These are phyloP conservation scores for Halisarca cf. caerulea DNA, from an alignment of 37 sponge, comb jelly and placozoan genomes.

Conservation along the genomic window DNA sequence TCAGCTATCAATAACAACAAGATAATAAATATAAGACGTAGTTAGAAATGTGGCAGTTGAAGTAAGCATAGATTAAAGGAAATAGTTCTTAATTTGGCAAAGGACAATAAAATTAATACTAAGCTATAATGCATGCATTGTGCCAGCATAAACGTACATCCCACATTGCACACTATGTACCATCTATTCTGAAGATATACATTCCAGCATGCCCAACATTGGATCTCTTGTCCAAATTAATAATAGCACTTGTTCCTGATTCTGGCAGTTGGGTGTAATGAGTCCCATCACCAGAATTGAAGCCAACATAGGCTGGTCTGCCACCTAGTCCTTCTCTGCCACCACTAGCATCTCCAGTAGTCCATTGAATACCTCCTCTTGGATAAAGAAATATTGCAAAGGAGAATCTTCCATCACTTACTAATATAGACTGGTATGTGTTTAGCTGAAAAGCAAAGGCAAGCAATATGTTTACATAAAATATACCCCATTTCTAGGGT, in stretches of 20 bases:
- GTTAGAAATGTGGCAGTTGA: too few species aligned
- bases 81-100: too few species aligned
- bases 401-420: not conserved
- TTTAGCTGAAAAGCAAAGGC: not conserved
- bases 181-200: constrained; percentile 4
- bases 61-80: too few species aligned
- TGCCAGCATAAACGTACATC: too few species aligned
- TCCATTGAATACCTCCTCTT: constrained; percentile 26
- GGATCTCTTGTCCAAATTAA: not conserved
- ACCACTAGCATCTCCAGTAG: constrained; percentile 28
- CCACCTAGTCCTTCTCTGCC: too few species aligned
- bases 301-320: not conserved
- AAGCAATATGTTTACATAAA: too few species aligned
- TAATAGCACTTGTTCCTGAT: constrained; percentile 1
- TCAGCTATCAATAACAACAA: too few species aligned
- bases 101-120: too few species aligned
- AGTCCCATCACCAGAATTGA: constrained; percentile 34
- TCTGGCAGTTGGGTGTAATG: not conserved
- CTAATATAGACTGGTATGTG: constrained; percentile 22
- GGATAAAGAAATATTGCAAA: constrained; percentile 26
- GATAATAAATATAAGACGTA: too few species aligned
- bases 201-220: constrained; percentile 16
- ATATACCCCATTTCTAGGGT: too few species aligned
- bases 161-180: too few species aligned
- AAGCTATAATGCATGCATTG: too few species aligned